Evolutionary conservation across 2,113 vertebrate species (phyloP).

Genomic region (Entomyzon cyanotis): DNA sequence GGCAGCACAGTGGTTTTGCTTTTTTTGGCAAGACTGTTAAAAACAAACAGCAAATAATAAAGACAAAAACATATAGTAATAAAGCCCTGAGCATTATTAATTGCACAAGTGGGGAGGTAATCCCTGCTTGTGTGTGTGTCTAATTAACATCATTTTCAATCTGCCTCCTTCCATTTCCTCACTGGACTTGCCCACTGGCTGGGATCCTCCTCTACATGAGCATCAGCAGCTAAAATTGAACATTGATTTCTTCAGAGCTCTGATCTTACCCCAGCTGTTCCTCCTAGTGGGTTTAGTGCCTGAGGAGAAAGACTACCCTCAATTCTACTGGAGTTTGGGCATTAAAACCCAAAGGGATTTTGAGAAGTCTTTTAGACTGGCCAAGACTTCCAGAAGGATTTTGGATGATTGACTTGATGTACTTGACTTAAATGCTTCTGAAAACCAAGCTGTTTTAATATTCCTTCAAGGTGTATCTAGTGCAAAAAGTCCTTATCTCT

Average conservation of each 20-base stretch:
- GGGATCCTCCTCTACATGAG: neutral
- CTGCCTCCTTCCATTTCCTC: neutral
- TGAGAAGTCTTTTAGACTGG: neutral
- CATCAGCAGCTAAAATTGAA: neutral
- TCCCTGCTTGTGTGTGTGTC: neutral
- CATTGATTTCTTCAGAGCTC: neutral
- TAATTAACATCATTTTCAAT: neutral
- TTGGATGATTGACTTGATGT: neutral
- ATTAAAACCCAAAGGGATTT: neutral
- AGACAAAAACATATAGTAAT: neutral
- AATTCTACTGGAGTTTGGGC: neutral
- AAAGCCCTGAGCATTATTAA: neutral
- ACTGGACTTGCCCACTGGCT: neutral
- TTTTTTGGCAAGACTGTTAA: neutral
- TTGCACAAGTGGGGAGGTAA: neutral
- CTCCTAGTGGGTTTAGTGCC: neutral
- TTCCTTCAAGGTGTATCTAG: neutral
- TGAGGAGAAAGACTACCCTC: neutral
- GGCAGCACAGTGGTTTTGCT: neutral
- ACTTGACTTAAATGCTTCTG: too few species aligned
- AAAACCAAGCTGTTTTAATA: neutral
- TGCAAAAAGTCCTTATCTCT: neutral
- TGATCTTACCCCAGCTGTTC: neutral
- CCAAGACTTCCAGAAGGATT: neutral
- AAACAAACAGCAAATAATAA: neutral